Conservation (phyloP, 2,797 vertebrate genomes). For the Propithecus deckenii region DNA sequence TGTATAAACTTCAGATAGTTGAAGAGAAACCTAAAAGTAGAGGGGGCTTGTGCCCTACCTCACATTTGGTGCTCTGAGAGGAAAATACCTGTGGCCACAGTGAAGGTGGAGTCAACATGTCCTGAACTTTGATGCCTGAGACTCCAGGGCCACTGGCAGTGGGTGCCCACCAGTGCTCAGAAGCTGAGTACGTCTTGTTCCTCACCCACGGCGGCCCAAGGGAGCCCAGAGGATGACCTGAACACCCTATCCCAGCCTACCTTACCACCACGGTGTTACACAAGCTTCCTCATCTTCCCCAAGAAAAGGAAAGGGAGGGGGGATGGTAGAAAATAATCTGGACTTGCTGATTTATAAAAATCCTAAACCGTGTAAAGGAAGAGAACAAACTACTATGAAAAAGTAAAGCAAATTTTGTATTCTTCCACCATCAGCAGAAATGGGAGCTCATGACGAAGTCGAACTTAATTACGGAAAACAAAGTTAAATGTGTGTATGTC, state of each 20-base stretch:
- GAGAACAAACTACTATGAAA: neutral
- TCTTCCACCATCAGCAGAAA: neutral
- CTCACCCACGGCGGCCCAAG: neutral
- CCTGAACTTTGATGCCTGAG: neutral
- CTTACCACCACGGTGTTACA: neutral
- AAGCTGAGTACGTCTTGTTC: neutral
- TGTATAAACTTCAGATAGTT: neutral
- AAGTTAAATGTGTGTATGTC: neutral
- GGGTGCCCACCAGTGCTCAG: neutral
- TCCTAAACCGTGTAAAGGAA: neutral
- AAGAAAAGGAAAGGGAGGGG: neutral
- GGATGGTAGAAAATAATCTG: neutral
- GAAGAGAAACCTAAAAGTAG: neutral
- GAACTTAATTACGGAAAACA: neutral
- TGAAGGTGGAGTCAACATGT: neutral
- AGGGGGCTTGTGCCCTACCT: neutral
- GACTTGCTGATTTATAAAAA: neutral
- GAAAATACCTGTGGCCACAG: neutral
- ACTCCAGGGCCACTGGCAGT: neutral
- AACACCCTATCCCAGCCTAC: rapidly evolving
- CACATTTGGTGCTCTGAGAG: neutral
- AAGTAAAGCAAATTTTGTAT: neutral
- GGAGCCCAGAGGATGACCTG: neutral
- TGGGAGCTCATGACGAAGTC: neutral
- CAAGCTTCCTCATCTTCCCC: neutral